A percentile compares a stretch with the other conserved stretches of the same genome.
Evolutionary conservation across 2,888 invertebrate species (phyloP).

Genomic region (Chloroclysta siterata): DNA sequence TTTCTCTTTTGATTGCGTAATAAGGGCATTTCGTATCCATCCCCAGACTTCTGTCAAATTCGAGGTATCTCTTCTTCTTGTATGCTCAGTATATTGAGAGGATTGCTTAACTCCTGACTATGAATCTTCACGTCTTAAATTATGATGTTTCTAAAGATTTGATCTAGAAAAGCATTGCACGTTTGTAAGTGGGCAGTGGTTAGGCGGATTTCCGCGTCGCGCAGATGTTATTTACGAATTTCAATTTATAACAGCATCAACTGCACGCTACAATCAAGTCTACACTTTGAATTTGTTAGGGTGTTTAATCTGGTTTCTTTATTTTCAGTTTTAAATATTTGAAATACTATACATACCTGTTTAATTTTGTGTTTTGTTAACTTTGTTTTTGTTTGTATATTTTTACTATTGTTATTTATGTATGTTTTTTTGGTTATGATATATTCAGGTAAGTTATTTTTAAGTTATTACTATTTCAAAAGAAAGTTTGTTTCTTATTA

Average conservation of each 20-base stretch:
- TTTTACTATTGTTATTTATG: too few relatives aligned
- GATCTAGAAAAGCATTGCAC: slow-evolving; percentile 67
- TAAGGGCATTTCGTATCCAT: too few relatives aligned
- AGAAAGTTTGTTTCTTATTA: slow-evolving; percentile 6
- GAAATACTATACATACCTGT: slow-evolving; percentile 14
- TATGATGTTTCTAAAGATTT: slow-evolving; percentile 54
- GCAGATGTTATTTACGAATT: slow-evolving; percentile 33
- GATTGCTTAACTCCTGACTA: background rate
- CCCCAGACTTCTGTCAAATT: too few relatives aligned
- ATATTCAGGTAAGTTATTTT: slow-evolving; percentile 30
- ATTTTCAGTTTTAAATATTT: slow-evolving; percentile 13
- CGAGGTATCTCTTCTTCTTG: background rate
- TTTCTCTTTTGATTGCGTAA: too few relatives aligned
- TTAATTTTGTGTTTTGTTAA: slow-evolving; percentile 22
- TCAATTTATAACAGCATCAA: slow-evolving; percentile 55
- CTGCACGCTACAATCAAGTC: slow-evolving; percentile 72
- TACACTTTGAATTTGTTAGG: slow-evolving; percentile 72
- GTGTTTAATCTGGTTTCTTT: slow-evolving; percentile 25
- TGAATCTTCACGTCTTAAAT: slow-evolving; percentile 56
- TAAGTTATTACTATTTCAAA: background rate
- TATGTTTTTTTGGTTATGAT: too few relatives aligned
- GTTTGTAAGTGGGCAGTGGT: slow-evolving; percentile 73
- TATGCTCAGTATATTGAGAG: background rate
- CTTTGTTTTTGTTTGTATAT: slow-evolving; percentile 15
- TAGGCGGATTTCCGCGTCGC: slow-evolving; percentile 46